Evolutionary conservation across 2,797 vertebrate species (phyloP).

Genomic region (Agapornis canus): DNA sequence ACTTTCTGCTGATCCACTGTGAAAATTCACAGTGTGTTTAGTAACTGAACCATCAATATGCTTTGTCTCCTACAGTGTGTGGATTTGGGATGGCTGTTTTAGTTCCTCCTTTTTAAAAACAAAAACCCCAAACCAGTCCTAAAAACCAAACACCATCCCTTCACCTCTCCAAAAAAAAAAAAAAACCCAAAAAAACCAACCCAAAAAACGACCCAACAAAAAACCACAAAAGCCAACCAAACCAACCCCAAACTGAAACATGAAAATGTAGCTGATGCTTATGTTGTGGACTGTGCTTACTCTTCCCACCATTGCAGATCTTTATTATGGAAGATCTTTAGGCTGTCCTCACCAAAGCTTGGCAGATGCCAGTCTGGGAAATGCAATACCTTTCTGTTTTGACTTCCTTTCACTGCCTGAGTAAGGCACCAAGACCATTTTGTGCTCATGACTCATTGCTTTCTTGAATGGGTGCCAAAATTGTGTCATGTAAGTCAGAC

Average conservation of each 20-base stretch:
- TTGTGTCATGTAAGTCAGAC: neutral
- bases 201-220: neutral
- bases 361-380: neutral
- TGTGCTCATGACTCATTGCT: conserved; percentile 1
- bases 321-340: neutral
- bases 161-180: neutral
- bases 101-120: neutral
- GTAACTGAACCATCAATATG: conserved; percentile 51
- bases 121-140: neutral
- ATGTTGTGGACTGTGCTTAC: neutral
- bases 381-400: neutral
- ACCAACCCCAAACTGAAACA: neutral
- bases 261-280: neutral
- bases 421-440: neutral
- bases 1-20: conserved; percentile 72
- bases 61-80: neutral
- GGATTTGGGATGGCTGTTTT: neutral
- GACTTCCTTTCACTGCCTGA: neutral
- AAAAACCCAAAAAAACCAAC: neutral
- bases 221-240: accelerated
- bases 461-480: conserved; percentile 5
- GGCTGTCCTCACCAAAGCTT: neutral
- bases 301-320: neutral
- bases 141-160: neutral
- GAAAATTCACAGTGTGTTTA: conserved; percentile 67